Percentiles rank a stretch among this genome's conserved stretches.
These are phyloP conservation scores for Peromyscus attwateri DNA, from an alignment of 2,797 vertebrate species.

Conservation along the genomic window DNA sequence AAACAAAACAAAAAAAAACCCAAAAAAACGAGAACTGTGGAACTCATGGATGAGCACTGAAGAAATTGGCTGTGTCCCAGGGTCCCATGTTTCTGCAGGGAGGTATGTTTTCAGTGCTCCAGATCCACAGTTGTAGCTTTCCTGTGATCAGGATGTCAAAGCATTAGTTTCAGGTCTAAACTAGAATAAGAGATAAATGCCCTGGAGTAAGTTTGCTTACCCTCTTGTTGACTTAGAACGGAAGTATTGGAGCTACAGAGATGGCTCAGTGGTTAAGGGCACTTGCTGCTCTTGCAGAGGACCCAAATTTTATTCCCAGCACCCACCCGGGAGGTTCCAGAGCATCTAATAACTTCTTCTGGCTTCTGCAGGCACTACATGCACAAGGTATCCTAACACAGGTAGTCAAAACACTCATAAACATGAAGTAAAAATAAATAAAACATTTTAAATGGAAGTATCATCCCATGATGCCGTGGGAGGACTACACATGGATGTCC, in stretches of 20 bases:
- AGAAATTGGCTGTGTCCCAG: rapidly evolving
- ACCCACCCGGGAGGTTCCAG: background rate
- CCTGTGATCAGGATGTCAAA: background rate
- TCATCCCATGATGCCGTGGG: background rate
- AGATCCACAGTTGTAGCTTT: background rate
- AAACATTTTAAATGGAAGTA: background rate
- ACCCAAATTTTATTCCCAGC: background rate
- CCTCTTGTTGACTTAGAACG: background rate
- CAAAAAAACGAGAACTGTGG: background rate
- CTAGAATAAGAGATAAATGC: background rate
- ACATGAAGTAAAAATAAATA: background rate
- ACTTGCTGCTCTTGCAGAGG: background rate
- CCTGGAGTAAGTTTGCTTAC: background rate
- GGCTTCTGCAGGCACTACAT: background rate
- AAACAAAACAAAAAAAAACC: background rate
- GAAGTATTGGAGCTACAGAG: background rate
- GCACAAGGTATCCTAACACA: too few species aligned
- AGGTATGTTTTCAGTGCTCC: rapidly evolving
- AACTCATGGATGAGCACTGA: rapidly evolving
- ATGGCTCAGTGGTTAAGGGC: background rate
- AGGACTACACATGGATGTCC: too few species aligned
- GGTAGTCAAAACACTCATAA: background rate
- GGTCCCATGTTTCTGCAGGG: background rate
- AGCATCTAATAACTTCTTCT: background rate
- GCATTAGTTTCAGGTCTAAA: background rate